A percentile compares a stretch with the other conserved stretches of the same genome.
Evolutionary conservation across 2,797 vertebrate species (phyloP).

Genomic region (Hemibagrus guttatus): DNA sequence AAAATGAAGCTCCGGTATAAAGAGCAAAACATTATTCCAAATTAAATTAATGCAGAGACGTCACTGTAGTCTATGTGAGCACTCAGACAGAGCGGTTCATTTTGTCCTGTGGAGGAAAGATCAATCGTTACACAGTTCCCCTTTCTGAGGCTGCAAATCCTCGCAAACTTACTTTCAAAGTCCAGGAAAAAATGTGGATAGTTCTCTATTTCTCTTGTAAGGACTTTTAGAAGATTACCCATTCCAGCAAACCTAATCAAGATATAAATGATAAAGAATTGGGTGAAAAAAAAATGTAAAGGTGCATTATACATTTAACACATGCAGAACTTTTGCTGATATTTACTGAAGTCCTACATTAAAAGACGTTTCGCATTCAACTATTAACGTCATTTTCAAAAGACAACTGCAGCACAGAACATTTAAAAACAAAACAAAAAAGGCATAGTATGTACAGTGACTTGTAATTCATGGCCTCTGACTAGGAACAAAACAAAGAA

Average conservation of each 20-base stretch:
- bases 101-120: conserved; percentile 44
- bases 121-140: conserved; percentile 43
- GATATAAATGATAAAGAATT: conserved; percentile 65
- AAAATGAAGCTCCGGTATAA: not conserved
- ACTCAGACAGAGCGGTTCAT: conserved; percentile 12
- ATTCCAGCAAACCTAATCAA: conserved; percentile 97
- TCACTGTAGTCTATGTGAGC: conserved; percentile 28
- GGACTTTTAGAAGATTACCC: conserved; percentile 99
- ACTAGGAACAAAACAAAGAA: not conserved
- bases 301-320: conserved; percentile 37
- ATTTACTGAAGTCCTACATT: too few species aligned
- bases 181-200: conserved; percentile 99
- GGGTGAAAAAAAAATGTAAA: conserved; percentile 7
- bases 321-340: not conserved
- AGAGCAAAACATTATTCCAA: conserved; percentile 1
- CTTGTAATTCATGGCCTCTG: not conserved
- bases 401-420: not conserved
- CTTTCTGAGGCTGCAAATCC: conserved; percentile 41
- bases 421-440: too few species aligned
- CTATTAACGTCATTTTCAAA: not conserved
- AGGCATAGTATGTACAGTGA: too few species aligned
- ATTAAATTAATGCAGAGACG: not conserved
- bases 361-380: not conserved
- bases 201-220: conserved; percentile 99
- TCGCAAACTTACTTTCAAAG: conserved; percentile 98